Evolutionary conservation across 2,888 invertebrate genomes (phyloP).

Genomic region (Coleophora flavipennella): DNA sequence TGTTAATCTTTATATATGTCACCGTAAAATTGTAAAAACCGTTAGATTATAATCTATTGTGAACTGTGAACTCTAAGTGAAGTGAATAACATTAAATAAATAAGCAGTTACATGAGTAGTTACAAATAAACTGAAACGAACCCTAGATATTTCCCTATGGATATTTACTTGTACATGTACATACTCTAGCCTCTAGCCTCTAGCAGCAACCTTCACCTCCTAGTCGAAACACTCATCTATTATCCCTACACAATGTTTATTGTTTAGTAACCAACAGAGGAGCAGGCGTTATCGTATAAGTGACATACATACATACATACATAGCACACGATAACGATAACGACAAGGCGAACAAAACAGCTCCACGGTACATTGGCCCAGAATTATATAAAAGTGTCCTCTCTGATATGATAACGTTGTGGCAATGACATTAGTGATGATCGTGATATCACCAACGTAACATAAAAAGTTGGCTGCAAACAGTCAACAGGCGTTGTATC

Average conservation of each 20-base stretch:
- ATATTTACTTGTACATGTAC: too few species aligned
- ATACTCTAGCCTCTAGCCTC: too few species aligned
- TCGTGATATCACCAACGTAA: constrained; percentile 26
- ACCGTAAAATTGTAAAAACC: too few species aligned
- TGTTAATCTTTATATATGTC: too few species aligned
- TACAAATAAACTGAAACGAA: too few species aligned
- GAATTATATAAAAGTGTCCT: constrained; percentile 69
- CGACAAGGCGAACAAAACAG: constrained; percentile 67
- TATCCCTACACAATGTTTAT: constrained; percentile 20
- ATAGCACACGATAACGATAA: constrained; percentile 63
- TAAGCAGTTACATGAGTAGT: too few species aligned
- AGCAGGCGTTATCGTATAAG: constrained; percentile 41
- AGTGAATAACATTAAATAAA: too few species aligned
- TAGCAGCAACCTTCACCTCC: constrained; percentile 4
- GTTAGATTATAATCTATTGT: too few species aligned
- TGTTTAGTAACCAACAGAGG: constrained; percentile 40
- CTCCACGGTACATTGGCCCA: constrained; percentile 69
- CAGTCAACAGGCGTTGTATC: not conserved
- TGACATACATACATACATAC: constrained; percentile 69
- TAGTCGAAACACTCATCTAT: not conserved
- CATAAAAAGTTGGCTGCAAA: constrained; percentile 4
- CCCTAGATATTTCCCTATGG: too few species aligned
- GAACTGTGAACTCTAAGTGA: too few species aligned
- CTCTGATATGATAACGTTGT: constrained; percentile 61
- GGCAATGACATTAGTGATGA: constrained; percentile 63